Evolutionary conservation across 2,888 invertebrate genomes (phyloP).

Genomic region (Patella ulyssiponensis): DNA sequence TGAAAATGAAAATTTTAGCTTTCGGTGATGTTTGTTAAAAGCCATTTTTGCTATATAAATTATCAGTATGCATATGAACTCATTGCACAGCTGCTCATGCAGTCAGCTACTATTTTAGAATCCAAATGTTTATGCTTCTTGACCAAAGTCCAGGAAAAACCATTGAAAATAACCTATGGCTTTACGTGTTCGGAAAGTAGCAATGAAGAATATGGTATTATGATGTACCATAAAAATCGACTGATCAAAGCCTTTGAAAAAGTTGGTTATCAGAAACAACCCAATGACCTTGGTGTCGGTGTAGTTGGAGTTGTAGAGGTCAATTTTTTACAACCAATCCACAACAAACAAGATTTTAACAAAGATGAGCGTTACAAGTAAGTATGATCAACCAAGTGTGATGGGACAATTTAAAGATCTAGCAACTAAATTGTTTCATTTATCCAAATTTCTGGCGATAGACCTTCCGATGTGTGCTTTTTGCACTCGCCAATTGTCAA

Average conservation of each 20-base stretch:
- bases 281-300: slow-evolving; percentile 63
- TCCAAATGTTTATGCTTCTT: slow-evolving; percentile 1
- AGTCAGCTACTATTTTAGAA: too few relatives aligned
- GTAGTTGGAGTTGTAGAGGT: slow-evolving; percentile 68
- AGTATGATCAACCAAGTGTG: slow-evolving; percentile 27
- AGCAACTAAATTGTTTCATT: too few relatives aligned
- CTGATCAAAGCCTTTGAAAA: slow-evolving; percentile 70
- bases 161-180: slow-evolving; percentile 65
- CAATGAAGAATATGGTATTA: slow-evolving; percentile 64
- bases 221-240: slow-evolving; percentile 69
- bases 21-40: neutral
- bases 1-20: neutral
- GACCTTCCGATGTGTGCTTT: too few relatives aligned
- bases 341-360: slow-evolving; percentile 70
- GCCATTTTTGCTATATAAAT: too few relatives aligned
- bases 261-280: slow-evolving; percentile 68
- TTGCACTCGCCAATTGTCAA: too few relatives aligned
- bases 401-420: too few relatives aligned
- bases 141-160: slow-evolving; percentile 43
- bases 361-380: slow-evolving; percentile 67
- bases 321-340: slow-evolving; percentile 66
- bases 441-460: too few relatives aligned
- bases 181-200: slow-evolving; percentile 51
- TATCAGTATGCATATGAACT: too few relatives aligned
- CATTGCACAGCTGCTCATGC: too few relatives aligned